Percentiles rank a stretch among this genome's conserved stretches.
Evolutionary conservation across 2,888 invertebrate genomes (phyloP).

Genomic region (Hydraecia micacea): DNA sequence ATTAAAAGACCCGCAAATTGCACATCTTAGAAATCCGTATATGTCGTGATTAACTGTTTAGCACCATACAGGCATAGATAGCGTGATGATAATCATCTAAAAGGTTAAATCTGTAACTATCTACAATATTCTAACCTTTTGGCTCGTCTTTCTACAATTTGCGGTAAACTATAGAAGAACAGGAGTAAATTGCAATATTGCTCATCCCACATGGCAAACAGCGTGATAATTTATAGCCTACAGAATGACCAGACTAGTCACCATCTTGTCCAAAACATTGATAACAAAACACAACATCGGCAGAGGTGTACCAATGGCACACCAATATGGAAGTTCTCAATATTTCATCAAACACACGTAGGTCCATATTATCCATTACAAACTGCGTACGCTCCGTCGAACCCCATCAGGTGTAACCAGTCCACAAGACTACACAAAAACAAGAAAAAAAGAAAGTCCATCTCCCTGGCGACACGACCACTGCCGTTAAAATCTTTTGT

Average conservation of each 20-base stretch:
- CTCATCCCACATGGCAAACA: no score
- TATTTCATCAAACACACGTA: neutral
- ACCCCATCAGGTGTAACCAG: slow-evolving; percentile 9
- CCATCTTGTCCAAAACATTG: neutral
- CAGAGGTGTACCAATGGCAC: neutral
- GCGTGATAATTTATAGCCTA: no score
- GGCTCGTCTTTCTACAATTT: no score
- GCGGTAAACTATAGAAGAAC: no score
- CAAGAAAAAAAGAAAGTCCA: slow-evolving; percentile 34
- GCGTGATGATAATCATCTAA: no score
- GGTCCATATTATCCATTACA: neutral
- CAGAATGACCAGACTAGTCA: neutral
- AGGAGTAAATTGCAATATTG: no score
- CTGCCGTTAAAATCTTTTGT: slow-evolving; percentile 65
- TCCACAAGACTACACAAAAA: slow-evolving; percentile 21
- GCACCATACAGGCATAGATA: neutral
- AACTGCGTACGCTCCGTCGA: neutral
- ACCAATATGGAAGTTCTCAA: neutral
- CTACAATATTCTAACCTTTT: no score
- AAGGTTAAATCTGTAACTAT: no score
- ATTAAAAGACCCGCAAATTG: neutral
- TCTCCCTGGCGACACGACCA: slow-evolving; percentile 26
- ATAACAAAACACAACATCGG: neutral
- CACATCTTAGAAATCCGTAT: neutral
- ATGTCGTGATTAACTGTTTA: neutral